phyloP scores from a whole-genome alignment of 37 sponge, comb jelly and placozoan genomes.

The Crambe crambe region DNA sequence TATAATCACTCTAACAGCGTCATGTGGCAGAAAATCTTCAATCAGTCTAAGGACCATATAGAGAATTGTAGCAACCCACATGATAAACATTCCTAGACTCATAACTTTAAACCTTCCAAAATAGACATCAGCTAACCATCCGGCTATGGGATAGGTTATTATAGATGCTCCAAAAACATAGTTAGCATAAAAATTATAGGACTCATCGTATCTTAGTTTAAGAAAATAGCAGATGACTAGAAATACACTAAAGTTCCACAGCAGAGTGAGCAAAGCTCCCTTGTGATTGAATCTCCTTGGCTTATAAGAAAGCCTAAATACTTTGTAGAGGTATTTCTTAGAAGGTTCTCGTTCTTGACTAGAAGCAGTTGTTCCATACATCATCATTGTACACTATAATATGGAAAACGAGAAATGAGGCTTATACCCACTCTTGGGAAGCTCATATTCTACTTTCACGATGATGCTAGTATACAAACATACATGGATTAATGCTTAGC shows the following conservation, averaged over 20 bases:
- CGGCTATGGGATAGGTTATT: conserved; percentile 5
- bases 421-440: too few species aligned
- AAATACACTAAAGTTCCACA: not conserved
- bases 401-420: too few species aligned
- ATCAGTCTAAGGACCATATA: not conserved
- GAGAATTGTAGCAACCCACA: conserved; percentile 5
- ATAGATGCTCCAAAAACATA: not conserved
- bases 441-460: too few species aligned
- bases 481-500: too few species aligned
- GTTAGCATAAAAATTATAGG: not conserved
- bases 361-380: too few species aligned
- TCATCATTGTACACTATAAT: too few species aligned
- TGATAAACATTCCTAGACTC: not conserved
- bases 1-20: too few species aligned
- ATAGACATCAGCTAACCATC: conserved; percentile 34
- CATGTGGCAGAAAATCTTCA: too few species aligned
- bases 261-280: not conserved
- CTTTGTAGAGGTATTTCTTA: not conserved
- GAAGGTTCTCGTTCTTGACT: too few species aligned
- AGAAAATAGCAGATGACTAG: not conserved
- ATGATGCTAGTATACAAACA: too few species aligned
- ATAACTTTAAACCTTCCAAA: conserved; percentile 12
- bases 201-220: not conserved
- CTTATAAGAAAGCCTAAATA: not conserved
- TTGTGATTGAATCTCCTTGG: too few species aligned